Base-by-base conservation (phyloP, 2,888 invertebrate species). In the Bhutanitis thaidina region DNA sequence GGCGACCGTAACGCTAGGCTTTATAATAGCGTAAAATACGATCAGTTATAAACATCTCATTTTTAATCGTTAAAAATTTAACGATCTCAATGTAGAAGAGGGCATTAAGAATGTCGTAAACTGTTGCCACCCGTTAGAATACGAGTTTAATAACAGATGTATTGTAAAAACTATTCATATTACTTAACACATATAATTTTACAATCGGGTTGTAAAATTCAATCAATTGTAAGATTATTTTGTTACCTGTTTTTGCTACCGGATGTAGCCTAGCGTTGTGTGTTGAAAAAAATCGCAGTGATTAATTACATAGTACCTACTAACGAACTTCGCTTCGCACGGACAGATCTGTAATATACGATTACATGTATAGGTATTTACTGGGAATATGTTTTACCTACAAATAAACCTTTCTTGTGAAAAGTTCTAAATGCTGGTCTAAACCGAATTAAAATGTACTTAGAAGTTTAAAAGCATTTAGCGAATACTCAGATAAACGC, bases 1-100 rank as follows among this genome's bases (percentile, higher is more conserved):
- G n/a, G 36, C 43, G 43, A 13, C 37, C 43, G 15, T 41, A 30
- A 36, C 8, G 36, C 36, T n/a, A 29, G n/a, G 40, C 61, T 74
- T 76, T 60, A 74, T 76, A 83, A 83, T 79, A 71, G 72, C 61
- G 67, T 80, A 68, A 83, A 75, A 77, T 84, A 84, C 69, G 66
- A 62, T 53, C 59, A 61, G 62, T 66, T 70, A 61, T 84, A 81
- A 85, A 83, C 47, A 47, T 52, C 52, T 52, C 46, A 74, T 67
- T 78, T 71, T 39, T 60, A 56, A 62, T 73, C 78, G 69, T 85
- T 71, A 84, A 85, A 69, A 55, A 61, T 73, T 74, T 72, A 69
- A 80, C 65, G 70, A 67, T 64, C 62, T 51, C 62, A 70, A 76
- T 68, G 67, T 64, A 69, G 64, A 76, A 73, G 67, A 67, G 67